Conservation (phyloP, 2,797 vertebrate species). For the Ctenochaetus hawaiiensis region DNA sequence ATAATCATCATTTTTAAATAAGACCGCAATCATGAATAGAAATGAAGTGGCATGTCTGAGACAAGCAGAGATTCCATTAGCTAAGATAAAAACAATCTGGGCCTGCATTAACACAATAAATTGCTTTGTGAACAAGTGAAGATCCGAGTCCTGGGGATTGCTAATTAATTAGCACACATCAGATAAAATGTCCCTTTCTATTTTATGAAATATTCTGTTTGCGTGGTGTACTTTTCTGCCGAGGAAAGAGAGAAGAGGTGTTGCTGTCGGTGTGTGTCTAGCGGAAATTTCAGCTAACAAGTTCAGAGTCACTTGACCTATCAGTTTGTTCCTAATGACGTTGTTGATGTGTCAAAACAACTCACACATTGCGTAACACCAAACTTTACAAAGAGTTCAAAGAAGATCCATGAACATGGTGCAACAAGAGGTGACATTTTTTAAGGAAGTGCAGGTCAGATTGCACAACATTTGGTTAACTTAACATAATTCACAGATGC, state of each 20-base stretch:
- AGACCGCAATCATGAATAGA: slow-evolving; percentile 36
- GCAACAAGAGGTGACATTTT: neutral
- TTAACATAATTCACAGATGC: neutral
- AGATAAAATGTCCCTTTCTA: slow-evolving; percentile 45
- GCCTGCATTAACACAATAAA: slow-evolving; percentile 62
- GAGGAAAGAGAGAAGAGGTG: slow-evolving; percentile 38
- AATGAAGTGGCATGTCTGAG: slow-evolving; percentile 52
- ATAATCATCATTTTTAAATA: slow-evolving; percentile 44
- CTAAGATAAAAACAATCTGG: slow-evolving; percentile 52
- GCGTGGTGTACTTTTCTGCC: slow-evolving; percentile 1
- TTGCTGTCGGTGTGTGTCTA: slow-evolving; percentile 14
- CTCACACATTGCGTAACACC: slow-evolving; percentile 8
- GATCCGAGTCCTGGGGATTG: slow-evolving; percentile 44
- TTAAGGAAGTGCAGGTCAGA: slow-evolving; percentile 31
- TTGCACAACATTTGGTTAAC: slow-evolving; percentile 8
- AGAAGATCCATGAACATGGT: neutral
- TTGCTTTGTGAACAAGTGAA: slow-evolving; percentile 49
- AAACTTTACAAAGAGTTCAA: neutral
- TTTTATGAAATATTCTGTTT: slow-evolving; percentile 42
- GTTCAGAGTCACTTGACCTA: slow-evolving; percentile 55
- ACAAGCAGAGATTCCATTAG: slow-evolving; percentile 59
- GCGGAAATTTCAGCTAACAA: slow-evolving; percentile 57
- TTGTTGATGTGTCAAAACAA: slow-evolving; percentile 38
- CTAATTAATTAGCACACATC: slow-evolving; percentile 60
- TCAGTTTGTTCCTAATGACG: slow-evolving; percentile 14